Percentiles rank a stretch among this genome's conserved stretches.
phyloP scores from a whole-genome alignment of 2,113 vertebrate species.

The Zingel zingel region DNA sequence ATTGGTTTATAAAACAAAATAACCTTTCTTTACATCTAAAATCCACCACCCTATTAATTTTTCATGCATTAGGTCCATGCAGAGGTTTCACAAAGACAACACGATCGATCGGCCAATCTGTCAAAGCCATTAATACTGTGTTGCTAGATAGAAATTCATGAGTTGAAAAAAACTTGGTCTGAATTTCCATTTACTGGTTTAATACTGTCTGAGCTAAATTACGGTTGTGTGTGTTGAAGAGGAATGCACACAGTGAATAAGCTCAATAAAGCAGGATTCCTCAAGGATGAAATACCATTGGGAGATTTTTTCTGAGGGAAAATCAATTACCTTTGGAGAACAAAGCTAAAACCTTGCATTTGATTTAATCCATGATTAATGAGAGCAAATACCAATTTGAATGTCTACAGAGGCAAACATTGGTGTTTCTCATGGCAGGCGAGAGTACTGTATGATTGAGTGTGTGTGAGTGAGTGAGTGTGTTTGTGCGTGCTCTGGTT shows the following conservation, averaged over 20 bases:
- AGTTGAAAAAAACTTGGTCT: slow-evolving; percentile 9
- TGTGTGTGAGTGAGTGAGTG: slow-evolving; percentile 16
- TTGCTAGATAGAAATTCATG: slow-evolving; percentile 36
- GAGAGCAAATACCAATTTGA: slow-evolving; percentile 64
- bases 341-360: slow-evolving; percentile 40
- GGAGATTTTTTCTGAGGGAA: neutral
- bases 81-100: slow-evolving; percentile 65
- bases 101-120: slow-evolving; percentile 28
- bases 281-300: slow-evolving; percentile 30
- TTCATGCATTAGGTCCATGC: slow-evolving; percentile 77
- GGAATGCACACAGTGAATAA: slow-evolving; percentile 24
- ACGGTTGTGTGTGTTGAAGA: slow-evolving; percentile 21
- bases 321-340: slow-evolving; percentile 50
- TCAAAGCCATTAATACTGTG: slow-evolving; percentile 45
- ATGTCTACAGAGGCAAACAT: slow-evolving; percentile 72
- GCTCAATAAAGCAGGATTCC: slow-evolving; percentile 14
- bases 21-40: slow-evolving; percentile 59
- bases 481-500: slow-evolving; percentile 28
- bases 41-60: slow-evolving; percentile 47
- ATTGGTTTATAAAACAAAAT: slow-evolving; percentile 50
- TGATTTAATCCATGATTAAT: slow-evolving; percentile 34
- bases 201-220: slow-evolving; percentile 40
- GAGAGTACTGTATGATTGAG: slow-evolving; percentile 31
- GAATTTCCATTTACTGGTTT: slow-evolving; percentile 33
- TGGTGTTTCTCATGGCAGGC: slow-evolving; percentile 60